Base-by-base conservation (phyloP, 2,113 vertebrate species). In the Ascaphus truei region DNA sequence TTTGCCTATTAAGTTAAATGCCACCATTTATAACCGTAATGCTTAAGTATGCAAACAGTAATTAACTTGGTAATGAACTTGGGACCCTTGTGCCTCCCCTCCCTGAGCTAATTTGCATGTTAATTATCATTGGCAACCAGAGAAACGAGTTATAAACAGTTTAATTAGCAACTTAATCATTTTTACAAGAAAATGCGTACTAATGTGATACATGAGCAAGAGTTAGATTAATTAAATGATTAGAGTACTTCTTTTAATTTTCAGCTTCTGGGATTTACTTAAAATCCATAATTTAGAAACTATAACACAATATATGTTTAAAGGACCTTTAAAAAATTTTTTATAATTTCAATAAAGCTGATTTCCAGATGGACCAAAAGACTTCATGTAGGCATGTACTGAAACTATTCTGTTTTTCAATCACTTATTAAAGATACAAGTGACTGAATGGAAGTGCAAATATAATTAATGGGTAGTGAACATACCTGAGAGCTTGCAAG, bases 51-150 rank as follows among this genome's bases (percentile, higher is more conserved):
- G 92, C 89, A 89, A 93, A 90, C 92, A 94, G 92, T 95, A 95
- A 95, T 96, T 96, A 95, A 93, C 82, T 84, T 88, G 84, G 83
- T 92, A 91, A 95, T 92, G 91, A 94, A 91, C 88, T 79, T 77
- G 87, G 85, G 86, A 86, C 84, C 82, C 73, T 81, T 77, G 83
- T 77, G 86, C 83, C 86, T 86, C 83, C 86, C 86, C 84, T 88
- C 92, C 92, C 92, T 71, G 69, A 86, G 87, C 92, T 94, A 81
- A 96, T 98, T 97, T 96, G 92, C 94, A 97, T 96, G 90, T 94
- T 96, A 96, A 97, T 96, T 95, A 94, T 94, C 91, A 94, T 90
- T 90, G 90, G 89, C 85, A 62, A 88, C 87, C 76, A 73, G 87
- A 81, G 88, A 90, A 91, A 91, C 88, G 84, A 85, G 83, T 87